phyloP scores from a whole-genome alignment of 2,113 vertebrate genomes.

The Laterallus jamaicensis region DNA sequence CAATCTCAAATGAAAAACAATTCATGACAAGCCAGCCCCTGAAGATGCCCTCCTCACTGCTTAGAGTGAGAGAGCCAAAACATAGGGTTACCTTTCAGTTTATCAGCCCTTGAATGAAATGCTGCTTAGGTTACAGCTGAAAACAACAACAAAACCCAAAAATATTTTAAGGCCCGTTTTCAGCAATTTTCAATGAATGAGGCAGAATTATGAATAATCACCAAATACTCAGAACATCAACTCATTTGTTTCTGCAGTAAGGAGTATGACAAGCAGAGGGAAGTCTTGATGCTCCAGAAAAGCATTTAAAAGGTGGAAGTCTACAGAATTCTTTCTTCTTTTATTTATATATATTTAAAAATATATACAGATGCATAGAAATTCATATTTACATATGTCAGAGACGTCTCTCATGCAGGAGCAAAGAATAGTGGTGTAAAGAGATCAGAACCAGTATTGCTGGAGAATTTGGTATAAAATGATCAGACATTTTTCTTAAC shows the following conservation, averaged over 20 bases:
- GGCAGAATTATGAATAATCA: background rate
- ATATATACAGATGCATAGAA: background rate
- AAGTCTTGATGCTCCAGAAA: background rate
- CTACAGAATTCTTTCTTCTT: background rate
- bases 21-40: background rate
- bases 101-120: background rate
- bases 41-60: background rate
- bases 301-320: background rate
- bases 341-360: background rate
- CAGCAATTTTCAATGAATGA: conserved; percentile 4
- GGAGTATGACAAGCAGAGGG: conserved; percentile 3
- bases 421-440: background rate
- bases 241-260: conserved; percentile 14
- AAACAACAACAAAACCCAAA: background rate
- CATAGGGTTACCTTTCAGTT: background rate
- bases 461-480: background rate
- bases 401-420: background rate
- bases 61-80: background rate
- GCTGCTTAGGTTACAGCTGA: background rate
- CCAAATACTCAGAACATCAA: background rate
- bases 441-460: background rate
- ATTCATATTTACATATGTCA: background rate
- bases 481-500: background rate
- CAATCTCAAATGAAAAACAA: background rate
- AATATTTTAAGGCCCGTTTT: background rate